phyloP scores from a whole-genome alignment of 1,140 invertebrate species.

The Parasteatoda tepidariorum region DNA sequence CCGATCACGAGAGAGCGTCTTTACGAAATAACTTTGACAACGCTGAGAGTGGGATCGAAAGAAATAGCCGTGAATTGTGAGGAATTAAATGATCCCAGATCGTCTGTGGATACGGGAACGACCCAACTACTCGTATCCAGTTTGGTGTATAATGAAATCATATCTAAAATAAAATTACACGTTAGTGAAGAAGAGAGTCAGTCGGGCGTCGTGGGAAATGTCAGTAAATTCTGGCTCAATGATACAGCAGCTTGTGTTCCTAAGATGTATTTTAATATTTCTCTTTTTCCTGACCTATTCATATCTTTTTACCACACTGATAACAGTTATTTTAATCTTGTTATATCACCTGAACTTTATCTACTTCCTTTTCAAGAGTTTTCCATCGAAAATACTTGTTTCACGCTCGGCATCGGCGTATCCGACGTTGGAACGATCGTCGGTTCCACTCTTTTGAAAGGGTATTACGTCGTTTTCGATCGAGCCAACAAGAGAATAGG shows the following conservation, averaged over 20 bases:
- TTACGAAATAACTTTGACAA: constrained; percentile 47
- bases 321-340: constrained; percentile 43
- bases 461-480: constrained; percentile 54
- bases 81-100: constrained; percentile 25
- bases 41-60: constrained; percentile 19
- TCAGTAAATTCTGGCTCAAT: constrained; percentile 46
- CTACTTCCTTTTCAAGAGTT: constrained; percentile 1
- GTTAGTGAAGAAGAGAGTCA: background rate
- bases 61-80: background rate
- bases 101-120: constrained; percentile 27
- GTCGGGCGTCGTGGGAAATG: too few relatives aligned
- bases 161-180: constrained; percentile 10
- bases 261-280: background rate
- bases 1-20: constrained; percentile 47
- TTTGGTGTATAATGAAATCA: background rate
- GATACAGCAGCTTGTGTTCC: constrained; percentile 21
- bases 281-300: constrained; percentile 19
- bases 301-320: constrained; percentile 21
- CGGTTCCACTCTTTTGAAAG: constrained; percentile 54
- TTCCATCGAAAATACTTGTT: background rate
- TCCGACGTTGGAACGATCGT: constrained; percentile 27
- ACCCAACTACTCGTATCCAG: constrained; percentile 21
- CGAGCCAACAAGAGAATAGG: constrained; percentile 46
- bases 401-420: background rate
- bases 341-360: constrained; percentile 48